Evolutionary conservation across 2,113 vertebrate genomes (phyloP).

Genomic region (Alethe diademata): DNA sequence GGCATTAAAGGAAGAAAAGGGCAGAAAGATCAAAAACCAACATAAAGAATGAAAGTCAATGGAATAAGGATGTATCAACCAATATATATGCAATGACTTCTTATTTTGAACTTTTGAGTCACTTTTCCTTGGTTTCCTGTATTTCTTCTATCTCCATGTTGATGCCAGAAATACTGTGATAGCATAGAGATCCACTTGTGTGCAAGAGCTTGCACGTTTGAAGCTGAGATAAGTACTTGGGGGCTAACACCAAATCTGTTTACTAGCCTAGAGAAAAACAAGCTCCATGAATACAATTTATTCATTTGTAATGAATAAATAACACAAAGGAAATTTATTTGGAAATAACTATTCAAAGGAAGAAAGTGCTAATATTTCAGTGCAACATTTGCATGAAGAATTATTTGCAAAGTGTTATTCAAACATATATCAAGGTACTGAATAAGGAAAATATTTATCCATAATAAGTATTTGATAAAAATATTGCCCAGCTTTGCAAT

Average conservation of each 20-base stretch:
- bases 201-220: neutral
- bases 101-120: neutral
- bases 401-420: constrained; percentile 18
- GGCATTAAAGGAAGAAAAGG: neutral
- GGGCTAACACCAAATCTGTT: neutral
- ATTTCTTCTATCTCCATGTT: neutral
- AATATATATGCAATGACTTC: neutral
- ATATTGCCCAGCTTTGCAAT: constrained; percentile 6
- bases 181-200: neutral
- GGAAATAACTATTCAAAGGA: constrained; percentile 30
- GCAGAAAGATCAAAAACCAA: neutral
- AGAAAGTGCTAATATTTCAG: neutral
- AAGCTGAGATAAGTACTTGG: neutral
- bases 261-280: neutral
- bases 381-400: neutral
- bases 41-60: neutral
- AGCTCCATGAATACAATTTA: neutral
- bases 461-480: constrained; percentile 32
- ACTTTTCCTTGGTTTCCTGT: neutral
- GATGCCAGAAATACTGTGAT: neutral
- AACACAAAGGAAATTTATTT: neutral
- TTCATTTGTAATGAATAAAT: neutral
- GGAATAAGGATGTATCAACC: neutral
- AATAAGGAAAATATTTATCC: constrained; percentile 28
- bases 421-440: neutral